Evolutionary conservation across 2,797 vertebrate species (phyloP), one percentile per base, ranked within the genome.

Genomic region (Enteromius afrohamiltoni): DNA sequence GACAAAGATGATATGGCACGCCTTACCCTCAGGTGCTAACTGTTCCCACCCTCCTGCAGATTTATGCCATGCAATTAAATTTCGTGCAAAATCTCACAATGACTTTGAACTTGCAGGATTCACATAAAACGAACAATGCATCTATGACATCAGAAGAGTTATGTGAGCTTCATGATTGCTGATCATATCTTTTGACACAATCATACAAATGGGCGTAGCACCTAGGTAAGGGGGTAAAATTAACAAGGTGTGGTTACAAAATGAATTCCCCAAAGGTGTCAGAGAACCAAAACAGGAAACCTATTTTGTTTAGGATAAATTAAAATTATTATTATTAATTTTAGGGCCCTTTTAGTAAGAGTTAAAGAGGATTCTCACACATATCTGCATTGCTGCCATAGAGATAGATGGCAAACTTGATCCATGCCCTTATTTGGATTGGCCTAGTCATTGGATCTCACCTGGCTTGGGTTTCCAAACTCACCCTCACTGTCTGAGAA

Each of bases 391-490:
- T 85, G 89, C 83, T 86, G 83, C 86, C 83, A 91, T 88, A 79
- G 88, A 23, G 85, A 83, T 70, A 62, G 58, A 71, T 45, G 80
- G 80, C 85, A 85, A 92, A 93, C 90, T 73, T 77, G 90, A 93
- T 93, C 88, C 71, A 77, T 73, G 83, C 80, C 6, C 86, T 89
- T 87, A 82, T 89, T 85, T 58, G 80, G 83, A 89, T 73, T 85
- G 82, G 87, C 65, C 82, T 62, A 70, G 64, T 90, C 89, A 94
- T 80, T 86, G 79, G 91, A 93, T 92, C 90, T 6, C 14, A 70
- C 76, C 42, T 29, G 70, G 89, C 87, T 91, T 88, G 68, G 80
- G 88, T 93, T 93, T 92, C 91, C 85, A 85, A 79, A 82, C 80
- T 86, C 85, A 76, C 65, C 85, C 69, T 77, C 86, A 86, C 62